phyloP scores from a whole-genome alignment of 2,888 invertebrate species.

The Meliscaeva auricollis region DNA sequence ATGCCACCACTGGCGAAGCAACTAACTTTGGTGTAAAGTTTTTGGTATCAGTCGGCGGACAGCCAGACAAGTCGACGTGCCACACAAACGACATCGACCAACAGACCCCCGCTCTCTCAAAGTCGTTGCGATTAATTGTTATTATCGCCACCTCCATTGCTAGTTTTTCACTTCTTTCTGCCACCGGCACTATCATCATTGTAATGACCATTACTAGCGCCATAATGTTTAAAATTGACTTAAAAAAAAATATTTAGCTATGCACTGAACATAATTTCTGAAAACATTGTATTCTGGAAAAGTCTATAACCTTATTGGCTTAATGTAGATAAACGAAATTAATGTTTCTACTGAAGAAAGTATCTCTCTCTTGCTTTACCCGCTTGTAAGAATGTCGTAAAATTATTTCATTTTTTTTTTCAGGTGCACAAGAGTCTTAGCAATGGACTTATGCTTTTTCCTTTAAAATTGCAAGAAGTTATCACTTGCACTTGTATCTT shows the following conservation, averaged over 20 bases:
- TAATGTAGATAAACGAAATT: too few species aligned
- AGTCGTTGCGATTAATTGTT: conserved; percentile 41
- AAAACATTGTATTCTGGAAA: conserved; percentile 15
- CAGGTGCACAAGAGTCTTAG: too few species aligned
- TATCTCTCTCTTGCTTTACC: too few species aligned
- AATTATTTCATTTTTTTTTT: too few species aligned
- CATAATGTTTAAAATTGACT: conserved; percentile 42
- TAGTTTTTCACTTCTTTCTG: conserved; percentile 66
- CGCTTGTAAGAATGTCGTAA: too few species aligned
- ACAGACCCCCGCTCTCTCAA: conserved; percentile 10
- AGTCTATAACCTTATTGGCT: background rate
- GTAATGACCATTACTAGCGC: conserved; percentile 64
- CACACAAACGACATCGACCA: background rate
- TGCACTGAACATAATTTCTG: conserved; percentile 3
- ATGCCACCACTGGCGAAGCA: conserved; percentile 54
- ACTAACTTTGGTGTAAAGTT: too few species aligned
- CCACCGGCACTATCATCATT: conserved; percentile 64
- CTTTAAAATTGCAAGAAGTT: too few species aligned
- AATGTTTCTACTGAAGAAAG: too few species aligned
- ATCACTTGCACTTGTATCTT: too few species aligned
- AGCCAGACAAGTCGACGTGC: conserved; percentile 5
- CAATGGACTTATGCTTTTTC: too few species aligned
- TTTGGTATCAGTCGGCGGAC: conserved; percentile 25
- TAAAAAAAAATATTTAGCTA: background rate
- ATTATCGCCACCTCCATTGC: conserved; percentile 55